Evolutionary conservation across 2,113 vertebrate genomes (phyloP).

Genomic region (Gopherus evgoodei): DNA sequence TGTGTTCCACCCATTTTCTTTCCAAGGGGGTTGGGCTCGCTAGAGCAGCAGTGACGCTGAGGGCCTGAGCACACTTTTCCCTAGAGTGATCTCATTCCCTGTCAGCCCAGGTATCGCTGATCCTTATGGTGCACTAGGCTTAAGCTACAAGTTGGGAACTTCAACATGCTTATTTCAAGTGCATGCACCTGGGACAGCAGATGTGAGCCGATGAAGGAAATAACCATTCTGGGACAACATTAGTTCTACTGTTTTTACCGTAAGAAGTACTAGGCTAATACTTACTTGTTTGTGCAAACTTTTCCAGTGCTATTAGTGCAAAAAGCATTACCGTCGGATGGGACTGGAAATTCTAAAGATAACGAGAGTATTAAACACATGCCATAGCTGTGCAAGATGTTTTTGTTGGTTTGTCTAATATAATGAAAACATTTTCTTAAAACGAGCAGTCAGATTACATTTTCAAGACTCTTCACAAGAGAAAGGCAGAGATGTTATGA

Average conservation of each 20-base stretch:
- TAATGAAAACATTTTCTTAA: background rate
- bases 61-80: background rate
- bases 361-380: conserved; percentile 22
- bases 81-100: background rate
- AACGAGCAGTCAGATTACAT: background rate
- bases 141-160: background rate
- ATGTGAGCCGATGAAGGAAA: background rate
- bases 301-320: conserved; percentile 98
- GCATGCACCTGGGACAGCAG: background rate
- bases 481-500: background rate
- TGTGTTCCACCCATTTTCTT: background rate
- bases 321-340: conserved; percentile 99
- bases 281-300: conserved; percentile 99
- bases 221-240: background rate
- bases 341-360: conserved; percentile 90
- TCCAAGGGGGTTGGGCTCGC: background rate
- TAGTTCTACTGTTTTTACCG: background rate
- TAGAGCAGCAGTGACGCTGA: background rate
- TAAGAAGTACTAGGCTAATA: conserved; percentile 46
- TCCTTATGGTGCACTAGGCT: background rate
- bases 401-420: background rate
- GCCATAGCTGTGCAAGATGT: background rate
- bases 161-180: background rate
- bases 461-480: background rate
- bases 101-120: background rate